Evolutionary conservation across 2,888 invertebrate genomes (phyloP).

Genomic region (Mycalesis mineus): DNA sequence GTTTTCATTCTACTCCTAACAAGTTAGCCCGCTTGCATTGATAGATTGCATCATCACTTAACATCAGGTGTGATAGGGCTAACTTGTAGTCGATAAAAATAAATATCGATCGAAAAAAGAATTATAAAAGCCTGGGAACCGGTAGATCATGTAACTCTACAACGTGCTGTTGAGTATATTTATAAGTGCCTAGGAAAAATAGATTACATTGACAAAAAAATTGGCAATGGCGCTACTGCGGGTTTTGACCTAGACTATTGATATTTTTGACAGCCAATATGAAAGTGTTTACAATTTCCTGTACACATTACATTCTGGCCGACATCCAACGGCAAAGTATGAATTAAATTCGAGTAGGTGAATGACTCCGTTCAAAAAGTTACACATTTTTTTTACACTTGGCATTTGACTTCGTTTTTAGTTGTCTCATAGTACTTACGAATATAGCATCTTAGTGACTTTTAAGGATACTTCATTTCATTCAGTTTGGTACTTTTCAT

Average conservation of each 20-base stretch:
- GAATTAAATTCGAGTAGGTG: slow-evolving; percentile 3
- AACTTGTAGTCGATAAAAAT: too few relatives aligned
- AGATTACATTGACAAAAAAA: not conserved
- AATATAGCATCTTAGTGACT: not conserved
- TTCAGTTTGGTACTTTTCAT: too few relatives aligned
- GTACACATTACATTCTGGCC: slow-evolving; percentile 9
- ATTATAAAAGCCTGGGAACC: too few relatives aligned
- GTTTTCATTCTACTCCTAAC: too few relatives aligned
- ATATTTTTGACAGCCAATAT: not conserved
- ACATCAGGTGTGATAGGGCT: too few relatives aligned
- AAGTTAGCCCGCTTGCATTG: too few relatives aligned
- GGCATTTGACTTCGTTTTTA: not conserved
- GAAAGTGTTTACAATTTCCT: slow-evolving; percentile 4
- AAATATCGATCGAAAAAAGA: too few relatives aligned
- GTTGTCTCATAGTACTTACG: not conserved
- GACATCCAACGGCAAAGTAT: slow-evolving; percentile 9
- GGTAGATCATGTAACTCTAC: too few relatives aligned
- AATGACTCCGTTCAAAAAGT: slow-evolving; percentile 8
- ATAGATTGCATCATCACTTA: too few relatives aligned
- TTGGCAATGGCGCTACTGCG: not conserved
- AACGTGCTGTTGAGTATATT: too few relatives aligned
- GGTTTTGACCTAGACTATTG: not conserved
- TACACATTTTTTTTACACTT: not conserved
- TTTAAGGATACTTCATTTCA: not conserved
- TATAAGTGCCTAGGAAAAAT: not conserved